phyloP scores from a whole-genome alignment of 1,140 invertebrate species.

The Uloborus diversus region DNA sequence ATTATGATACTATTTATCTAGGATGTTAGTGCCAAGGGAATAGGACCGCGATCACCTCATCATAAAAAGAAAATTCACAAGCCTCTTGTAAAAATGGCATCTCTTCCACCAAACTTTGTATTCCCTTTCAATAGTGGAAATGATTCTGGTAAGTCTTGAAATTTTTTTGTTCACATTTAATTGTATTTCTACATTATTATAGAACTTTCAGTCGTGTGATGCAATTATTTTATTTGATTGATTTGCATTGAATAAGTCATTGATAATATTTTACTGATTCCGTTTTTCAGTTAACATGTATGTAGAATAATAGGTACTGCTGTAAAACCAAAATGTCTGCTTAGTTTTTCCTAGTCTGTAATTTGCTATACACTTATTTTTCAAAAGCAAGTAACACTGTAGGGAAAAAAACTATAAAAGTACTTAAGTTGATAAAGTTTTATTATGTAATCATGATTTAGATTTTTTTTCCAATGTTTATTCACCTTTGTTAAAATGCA shows the following conservation, averaged over 20 bases:
- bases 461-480: no score
- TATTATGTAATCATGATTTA: no score
- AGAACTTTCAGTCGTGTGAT: background rate
- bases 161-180: background rate
- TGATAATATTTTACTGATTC: background rate
- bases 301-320: no score
- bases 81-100: conserved; percentile 71
- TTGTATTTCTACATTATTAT: background rate
- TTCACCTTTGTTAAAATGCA: no score
- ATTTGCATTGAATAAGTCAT: background rate
- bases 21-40: conserved; percentile 29
- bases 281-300: background rate
- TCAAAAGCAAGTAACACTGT: no score
- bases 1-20: background rate
- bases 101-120: conserved; percentile 72
- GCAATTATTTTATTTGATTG: background rate
- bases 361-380: no score
- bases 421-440: no score
- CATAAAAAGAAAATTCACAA: conserved; percentile 60
- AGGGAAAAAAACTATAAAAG: no score
- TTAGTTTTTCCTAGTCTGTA: no score
- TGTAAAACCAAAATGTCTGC: no score
- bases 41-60: conserved; percentile 21
- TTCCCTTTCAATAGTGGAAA: conserved; percentile 62
- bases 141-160: conserved; percentile 9